Evolutionary conservation across 2,113 vertebrate species (phyloP).

Genomic region (Mustelus asterias): DNA sequence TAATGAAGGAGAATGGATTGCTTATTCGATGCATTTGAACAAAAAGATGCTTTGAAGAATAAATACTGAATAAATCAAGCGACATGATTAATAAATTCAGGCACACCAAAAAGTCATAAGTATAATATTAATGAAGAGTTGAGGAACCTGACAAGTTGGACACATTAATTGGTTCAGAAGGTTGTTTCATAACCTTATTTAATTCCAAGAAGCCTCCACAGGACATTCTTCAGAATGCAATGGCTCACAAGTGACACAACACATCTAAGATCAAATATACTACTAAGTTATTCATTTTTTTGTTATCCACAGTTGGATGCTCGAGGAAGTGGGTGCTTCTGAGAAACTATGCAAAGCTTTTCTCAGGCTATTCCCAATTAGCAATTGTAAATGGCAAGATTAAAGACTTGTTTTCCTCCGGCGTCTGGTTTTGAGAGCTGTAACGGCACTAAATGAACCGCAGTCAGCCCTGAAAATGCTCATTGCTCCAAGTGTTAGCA

Average conservation of each 20-base stretch:
- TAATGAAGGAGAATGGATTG: background rate
- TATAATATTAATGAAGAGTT: constrained; percentile 1
- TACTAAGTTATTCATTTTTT: background rate
- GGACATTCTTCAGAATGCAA: background rate
- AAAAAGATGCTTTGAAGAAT: background rate
- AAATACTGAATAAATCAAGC: background rate
- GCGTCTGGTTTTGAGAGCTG: background rate
- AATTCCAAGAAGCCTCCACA: background rate
- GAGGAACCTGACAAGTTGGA: constrained; percentile 11
- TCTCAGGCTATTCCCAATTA: background rate
- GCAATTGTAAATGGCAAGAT: background rate
- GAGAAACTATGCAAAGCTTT: background rate
- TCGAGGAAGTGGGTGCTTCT: background rate
- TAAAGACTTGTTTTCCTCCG: background rate
- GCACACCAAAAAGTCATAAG: background rate
- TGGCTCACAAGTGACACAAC: background rate
- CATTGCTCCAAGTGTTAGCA: background rate
- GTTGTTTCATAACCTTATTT: background rate
- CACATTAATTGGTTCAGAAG: background rate
- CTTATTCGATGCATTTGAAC: background rate
- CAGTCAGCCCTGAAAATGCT: background rate
- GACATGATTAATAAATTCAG: constrained; percentile 9
- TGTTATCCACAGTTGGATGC: background rate
- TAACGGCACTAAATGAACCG: background rate
- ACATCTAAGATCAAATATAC: background rate